Percentiles rank a stretch among this genome's conserved stretches.
Evolutionary conservation across 2,888 invertebrate species (phyloP).

Genomic region (Stenodera caucasica): DNA sequence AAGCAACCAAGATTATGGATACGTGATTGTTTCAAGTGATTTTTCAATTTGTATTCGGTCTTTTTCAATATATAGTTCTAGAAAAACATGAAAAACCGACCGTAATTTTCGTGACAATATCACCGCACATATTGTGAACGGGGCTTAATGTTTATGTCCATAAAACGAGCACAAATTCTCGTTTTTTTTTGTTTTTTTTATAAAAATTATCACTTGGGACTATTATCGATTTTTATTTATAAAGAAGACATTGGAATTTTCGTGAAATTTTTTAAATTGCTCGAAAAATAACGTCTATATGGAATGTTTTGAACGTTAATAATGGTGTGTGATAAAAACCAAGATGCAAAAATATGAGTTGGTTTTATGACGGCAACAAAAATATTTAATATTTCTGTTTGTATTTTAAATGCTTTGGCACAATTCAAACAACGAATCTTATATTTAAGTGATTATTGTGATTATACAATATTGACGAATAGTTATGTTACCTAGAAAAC

Average conservation of each 20-base stretch:
- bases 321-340: slow-evolving; percentile 14
- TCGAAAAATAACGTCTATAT: neutral
- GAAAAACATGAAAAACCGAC: too few relatives aligned
- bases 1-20: slow-evolving; percentile 26
- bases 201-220: too few relatives aligned
- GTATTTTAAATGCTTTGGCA: neutral
- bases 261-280: slow-evolving; percentile 6
- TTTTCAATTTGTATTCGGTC: slow-evolving; percentile 31
- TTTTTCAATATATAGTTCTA: slow-evolving; percentile 27
- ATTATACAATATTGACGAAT: neutral
- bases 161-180: too few relatives aligned
- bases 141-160: too few relatives aligned
- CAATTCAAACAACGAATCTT: neutral
- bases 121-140: too few relatives aligned
- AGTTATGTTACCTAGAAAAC: neutral
- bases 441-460: slow-evolving; percentile 1
- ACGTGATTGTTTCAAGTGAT: slow-evolving; percentile 27
- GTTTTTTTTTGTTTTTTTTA: too few relatives aligned
- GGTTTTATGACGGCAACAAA: slow-evolving; percentile 13
- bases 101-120: too few relatives aligned
- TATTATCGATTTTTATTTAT: too few relatives aligned
- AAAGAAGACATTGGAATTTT: too few relatives aligned
- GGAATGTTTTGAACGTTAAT: slow-evolving; percentile 19
- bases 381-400: slow-evolving; percentile 9
- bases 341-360: slow-evolving; percentile 11